A percentile compares a stretch with the other conserved stretches of the same genome.
phyloP scores from a whole-genome alignment of 2,888 invertebrate species.

The Euproctis similis region DNA sequence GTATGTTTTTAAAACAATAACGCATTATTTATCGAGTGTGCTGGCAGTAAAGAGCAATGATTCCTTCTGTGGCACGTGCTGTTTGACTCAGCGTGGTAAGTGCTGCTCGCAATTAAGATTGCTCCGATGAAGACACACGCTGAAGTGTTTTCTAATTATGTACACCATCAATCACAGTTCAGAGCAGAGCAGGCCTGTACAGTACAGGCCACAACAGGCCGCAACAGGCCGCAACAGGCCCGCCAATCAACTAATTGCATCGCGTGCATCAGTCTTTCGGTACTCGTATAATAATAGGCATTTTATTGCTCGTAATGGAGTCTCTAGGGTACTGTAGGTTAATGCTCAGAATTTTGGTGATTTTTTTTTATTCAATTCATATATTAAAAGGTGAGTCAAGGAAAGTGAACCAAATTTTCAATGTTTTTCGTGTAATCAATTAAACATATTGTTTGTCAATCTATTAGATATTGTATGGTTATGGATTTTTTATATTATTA shows the following conservation, averaged over 20 bases:
- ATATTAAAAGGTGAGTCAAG: conserved; percentile 56
- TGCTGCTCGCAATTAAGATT: conserved; percentile 72
- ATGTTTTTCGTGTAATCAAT: conserved; percentile 63
- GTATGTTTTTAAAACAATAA: conserved; percentile 32
- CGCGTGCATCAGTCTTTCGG: conserved; percentile 75
- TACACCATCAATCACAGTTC: conserved; percentile 69
- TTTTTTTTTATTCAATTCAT: conserved; percentile 69
- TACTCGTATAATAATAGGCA: conserved; percentile 76
- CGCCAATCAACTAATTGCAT: conserved; percentile 76
- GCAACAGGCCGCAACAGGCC: conserved; percentile 64
- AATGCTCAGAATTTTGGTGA: conserved; percentile 57
- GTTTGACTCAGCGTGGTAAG: conserved; percentile 68
- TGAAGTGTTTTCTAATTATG: conserved; percentile 76
- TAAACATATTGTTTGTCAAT: conserved; percentile 48
- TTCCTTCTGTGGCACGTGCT: conserved; percentile 51
- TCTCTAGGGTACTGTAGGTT: conserved; percentile 70
- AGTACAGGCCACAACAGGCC: too few species aligned
- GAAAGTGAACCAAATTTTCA: conserved; percentile 38
- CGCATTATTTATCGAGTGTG: conserved; percentile 31
- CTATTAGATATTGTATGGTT: conserved; percentile 46
- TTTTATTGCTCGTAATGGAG: conserved; percentile 75
- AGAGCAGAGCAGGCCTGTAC: too few species aligned
- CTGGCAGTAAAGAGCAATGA: conserved; percentile 22
- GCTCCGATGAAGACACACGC: conserved; percentile 69
- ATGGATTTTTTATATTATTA: conserved; percentile 55